phyloP scores from a whole-genome alignment of 2,888 invertebrate genomes.

The Norana najaformis region DNA sequence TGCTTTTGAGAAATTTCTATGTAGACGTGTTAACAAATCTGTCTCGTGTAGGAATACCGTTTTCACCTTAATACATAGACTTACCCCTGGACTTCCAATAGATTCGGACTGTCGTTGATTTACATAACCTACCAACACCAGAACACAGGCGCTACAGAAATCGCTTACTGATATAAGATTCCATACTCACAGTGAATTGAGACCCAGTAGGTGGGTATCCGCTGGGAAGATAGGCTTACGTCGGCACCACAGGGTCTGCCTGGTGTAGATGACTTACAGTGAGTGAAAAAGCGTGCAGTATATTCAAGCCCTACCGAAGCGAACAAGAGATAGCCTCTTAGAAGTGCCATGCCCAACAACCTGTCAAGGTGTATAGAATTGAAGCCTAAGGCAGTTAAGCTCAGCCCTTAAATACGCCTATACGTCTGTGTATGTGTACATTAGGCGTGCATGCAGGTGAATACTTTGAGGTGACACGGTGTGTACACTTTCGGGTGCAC shows the following conservation, averaged over 20 bases:
- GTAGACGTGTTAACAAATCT: no score
- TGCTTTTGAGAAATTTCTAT: no score
- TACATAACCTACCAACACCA: not conserved
- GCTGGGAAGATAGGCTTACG: not conserved
- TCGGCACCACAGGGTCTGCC: not conserved
- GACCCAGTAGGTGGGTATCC: not conserved
- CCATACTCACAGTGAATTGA: not conserved
- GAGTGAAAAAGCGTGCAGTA: not conserved
- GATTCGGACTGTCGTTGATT: no score
- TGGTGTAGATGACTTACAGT: not conserved
- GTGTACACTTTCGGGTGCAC: not conserved
- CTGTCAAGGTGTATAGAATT: slow-evolving; percentile 7
- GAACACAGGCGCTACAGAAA: not conserved
- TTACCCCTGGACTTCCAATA: no score
- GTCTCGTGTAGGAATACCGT: no score
- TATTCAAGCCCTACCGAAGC: not conserved
- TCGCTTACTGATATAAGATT: not conserved
- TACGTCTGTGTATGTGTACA: not conserved
- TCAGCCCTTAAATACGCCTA: not conserved
- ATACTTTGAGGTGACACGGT: slow-evolving; percentile 5
- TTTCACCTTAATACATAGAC: no score
- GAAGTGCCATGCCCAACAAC: not conserved
- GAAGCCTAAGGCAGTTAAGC: not conserved
- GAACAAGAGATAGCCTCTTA: not conserved
- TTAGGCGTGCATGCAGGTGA: slow-evolving; percentile 5